Percentiles rank a stretch among this genome's conserved stretches.
Evolutionary conservation across 2,113 vertebrate genomes (phyloP).

Genomic region (Pedetes capensis): DNA sequence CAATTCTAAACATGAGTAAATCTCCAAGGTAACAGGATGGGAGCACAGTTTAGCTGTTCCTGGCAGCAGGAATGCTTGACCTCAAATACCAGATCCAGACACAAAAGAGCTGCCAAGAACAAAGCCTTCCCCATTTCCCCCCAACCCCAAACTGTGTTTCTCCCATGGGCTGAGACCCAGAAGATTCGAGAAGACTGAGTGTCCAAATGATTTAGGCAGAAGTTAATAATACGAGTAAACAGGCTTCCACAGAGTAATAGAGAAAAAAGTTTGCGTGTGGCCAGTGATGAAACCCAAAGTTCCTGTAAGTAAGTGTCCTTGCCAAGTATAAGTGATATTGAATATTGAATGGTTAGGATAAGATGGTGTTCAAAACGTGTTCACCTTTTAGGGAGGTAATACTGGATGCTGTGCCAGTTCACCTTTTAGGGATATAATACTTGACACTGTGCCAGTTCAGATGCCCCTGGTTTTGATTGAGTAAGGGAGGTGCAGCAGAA

Average conservation of each 20-base stretch:
- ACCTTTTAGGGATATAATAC: background rate
- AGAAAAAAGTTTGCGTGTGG: background rate
- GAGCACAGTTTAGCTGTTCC: slow-evolving; percentile 26
- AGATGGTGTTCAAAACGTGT: background rate
- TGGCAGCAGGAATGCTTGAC: slow-evolving; percentile 42
- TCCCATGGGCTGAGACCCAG: background rate
- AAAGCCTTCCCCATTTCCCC: background rate
- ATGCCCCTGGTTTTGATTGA: background rate
- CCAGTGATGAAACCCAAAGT: background rate
- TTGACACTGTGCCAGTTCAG: background rate
- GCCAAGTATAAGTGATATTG: background rate
- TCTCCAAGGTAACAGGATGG: slow-evolving; percentile 69
- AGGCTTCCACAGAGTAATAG: background rate
- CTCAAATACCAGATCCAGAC: slow-evolving; percentile 52
- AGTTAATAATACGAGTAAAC: background rate
- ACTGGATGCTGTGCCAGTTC: too few relatives aligned
- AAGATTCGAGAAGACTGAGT: background rate
- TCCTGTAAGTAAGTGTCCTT: background rate
- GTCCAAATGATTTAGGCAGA: background rate
- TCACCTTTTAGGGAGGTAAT: background rate
- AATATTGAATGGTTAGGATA: background rate
- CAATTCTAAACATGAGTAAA: slow-evolving; percentile 56
- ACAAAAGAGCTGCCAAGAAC: slow-evolving; percentile 23
- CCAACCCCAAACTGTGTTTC: background rate
- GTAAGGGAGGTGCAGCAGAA: background rate